phyloP scores from a whole-genome alignment of 1,140 invertebrate species.

The Drosophila orosa region DNA sequence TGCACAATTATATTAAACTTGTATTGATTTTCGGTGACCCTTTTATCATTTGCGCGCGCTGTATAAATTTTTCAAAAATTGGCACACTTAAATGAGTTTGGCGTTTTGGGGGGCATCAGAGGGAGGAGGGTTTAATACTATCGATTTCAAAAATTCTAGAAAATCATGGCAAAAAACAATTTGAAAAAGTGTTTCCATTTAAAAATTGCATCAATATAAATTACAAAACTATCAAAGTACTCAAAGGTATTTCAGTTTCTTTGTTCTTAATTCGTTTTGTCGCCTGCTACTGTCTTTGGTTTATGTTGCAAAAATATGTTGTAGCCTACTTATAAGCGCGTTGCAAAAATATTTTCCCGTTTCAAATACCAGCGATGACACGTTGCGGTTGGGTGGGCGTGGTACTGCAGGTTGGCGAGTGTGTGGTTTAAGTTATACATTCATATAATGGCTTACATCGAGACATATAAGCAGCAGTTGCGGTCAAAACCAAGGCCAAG shows the following conservation, averaged over 20 bases:
- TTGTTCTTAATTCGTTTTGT: constrained; percentile 12
- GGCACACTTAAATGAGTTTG: constrained; percentile 57
- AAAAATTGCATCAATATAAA: constrained; percentile 55
- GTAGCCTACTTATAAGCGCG: constrained; percentile 51
- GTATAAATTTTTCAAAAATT: constrained; percentile 71
- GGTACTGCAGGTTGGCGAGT: constrained; percentile 3
- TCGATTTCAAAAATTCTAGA: constrained; percentile 59
- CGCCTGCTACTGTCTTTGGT: constrained; percentile 3
- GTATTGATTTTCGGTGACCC: constrained; percentile 34
- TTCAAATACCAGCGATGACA: constrained; percentile 27
- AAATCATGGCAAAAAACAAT: constrained; percentile 59
- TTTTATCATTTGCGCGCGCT: constrained; percentile 31
- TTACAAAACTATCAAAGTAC: constrained; percentile 53
- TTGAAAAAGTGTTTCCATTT: constrained; percentile 51
- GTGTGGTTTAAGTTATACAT: constrained; percentile 11
- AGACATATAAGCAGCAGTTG: constrained; percentile 11
- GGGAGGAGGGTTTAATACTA: constrained; percentile 40
- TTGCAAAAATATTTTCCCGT: constrained; percentile 51
- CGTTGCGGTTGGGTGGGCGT: constrained; percentile 14
- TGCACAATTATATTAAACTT: constrained; percentile 50
- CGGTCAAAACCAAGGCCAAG: constrained; percentile 2
- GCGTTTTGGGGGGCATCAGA: background rate
- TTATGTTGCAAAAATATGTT: constrained; percentile 45
- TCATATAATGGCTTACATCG: background rate
- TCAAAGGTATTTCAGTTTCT: constrained; percentile 45